Conservation (phyloP, 2,113 vertebrate genomes). For the Orientallactaga bullata region DNA sequence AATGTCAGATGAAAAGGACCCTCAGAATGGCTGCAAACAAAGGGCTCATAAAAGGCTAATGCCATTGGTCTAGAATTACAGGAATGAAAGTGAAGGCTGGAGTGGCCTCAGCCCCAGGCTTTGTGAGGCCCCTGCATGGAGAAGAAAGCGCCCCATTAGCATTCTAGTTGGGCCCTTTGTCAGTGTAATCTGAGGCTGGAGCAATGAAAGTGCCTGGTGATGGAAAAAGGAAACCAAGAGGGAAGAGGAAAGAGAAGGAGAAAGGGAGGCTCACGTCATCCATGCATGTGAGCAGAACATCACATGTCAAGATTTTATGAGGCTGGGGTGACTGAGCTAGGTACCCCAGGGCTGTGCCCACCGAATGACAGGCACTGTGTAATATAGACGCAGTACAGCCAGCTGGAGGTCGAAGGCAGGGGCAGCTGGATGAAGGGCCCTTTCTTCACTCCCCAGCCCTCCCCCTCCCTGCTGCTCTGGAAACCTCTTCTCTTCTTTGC, state of each 20-base stretch:
- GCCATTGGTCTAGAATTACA: conserved; percentile 66
- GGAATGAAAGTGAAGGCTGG: conserved; percentile 59
- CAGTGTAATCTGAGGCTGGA: neutral
- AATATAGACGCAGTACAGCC: fast-evolving
- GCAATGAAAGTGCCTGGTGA: conserved; percentile 64
- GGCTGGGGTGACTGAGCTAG: neutral
- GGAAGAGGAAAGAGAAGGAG: conserved; percentile 31
- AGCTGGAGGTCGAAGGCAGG: neutral
- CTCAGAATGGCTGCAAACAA: neutral
- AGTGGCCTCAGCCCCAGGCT: conserved; percentile 26
- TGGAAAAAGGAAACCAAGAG: neutral
- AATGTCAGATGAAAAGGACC: conserved; percentile 56
- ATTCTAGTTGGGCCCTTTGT: neutral
- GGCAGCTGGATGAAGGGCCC: neutral
- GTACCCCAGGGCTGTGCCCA: neutral
- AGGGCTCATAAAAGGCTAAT: conserved; percentile 66
- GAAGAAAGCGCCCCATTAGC: conserved; percentile 23
- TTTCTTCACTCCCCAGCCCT: neutral
- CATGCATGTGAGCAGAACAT: conserved; percentile 48
- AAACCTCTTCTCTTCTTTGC: neutral
- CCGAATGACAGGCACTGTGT: neutral
- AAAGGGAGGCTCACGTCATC: conserved; percentile 40
- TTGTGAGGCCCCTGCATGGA: neutral
- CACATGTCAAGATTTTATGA: conserved; percentile 16
- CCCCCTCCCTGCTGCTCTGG: neutral